A percentile compares a stretch with the other conserved stretches of the same genome.
phyloP scores from a whole-genome alignment of 2,113 vertebrate genomes.

The Psittacula cyanocephala region DNA sequence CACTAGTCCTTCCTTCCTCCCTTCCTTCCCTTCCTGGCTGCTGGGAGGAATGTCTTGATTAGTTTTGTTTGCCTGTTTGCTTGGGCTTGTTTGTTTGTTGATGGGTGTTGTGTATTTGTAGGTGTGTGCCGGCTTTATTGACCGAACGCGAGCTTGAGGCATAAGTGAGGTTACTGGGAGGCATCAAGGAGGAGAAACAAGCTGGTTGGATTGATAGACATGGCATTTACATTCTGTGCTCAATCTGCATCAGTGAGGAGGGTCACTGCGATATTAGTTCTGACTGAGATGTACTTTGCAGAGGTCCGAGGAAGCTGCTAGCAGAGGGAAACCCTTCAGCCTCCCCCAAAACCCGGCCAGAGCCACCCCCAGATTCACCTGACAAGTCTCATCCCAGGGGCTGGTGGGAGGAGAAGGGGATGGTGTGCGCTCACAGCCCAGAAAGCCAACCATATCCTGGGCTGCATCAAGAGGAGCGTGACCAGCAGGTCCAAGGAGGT shows the following conservation, averaged over 20 bases:
- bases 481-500: not conserved
- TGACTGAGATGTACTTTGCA: not conserved
- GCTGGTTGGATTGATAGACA: not conserved
- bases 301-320: not conserved
- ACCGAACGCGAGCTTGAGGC: not conserved
- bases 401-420: not conserved
- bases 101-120: not conserved
- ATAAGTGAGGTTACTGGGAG: not conserved
- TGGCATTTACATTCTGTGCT: not conserved
- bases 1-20: not conserved
- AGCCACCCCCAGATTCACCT: not conserved
- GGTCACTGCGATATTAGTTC: not conserved
- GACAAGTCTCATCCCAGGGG: too few relatives aligned
- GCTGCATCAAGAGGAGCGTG: not conserved
- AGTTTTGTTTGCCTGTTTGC: not conserved
- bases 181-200: not conserved
- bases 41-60: not conserved
- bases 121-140: not conserved
- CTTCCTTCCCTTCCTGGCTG: not conserved
- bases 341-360: not conserved
- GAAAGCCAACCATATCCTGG: not conserved
- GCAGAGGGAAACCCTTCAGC: not conserved
- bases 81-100: slow-evolving; percentile 13
- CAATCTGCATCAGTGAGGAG: not conserved
- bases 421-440: not conserved